Base-by-base conservation (phyloP, 2,797 vertebrate genomes). In the Threskiornis aethiopicus region DNA sequence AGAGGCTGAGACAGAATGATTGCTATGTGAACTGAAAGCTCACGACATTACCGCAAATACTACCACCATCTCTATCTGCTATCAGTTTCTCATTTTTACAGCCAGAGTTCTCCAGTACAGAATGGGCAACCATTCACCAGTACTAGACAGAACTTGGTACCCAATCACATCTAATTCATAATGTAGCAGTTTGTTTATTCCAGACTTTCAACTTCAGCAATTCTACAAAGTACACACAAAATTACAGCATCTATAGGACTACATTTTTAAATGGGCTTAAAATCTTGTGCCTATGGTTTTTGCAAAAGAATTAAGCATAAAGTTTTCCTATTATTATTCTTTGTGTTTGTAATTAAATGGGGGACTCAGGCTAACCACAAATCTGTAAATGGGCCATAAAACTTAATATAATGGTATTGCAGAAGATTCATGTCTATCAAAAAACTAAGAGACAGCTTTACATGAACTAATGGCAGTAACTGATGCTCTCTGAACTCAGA, bases 171-270 rank as follows among this genome's bases (percentile, higher is more conserved):
- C 16, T 12, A 73, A 70, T 28, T 65, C 26, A 29, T 57, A 62
- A 64, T 4, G 18, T 10, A 73, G 20, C 3, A 1, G 17, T n/a
- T 81, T 57, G 15, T 57, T 93, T 52, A 73, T 49, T 77, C 35
- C 55, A 66, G n/a, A 39, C 24, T 70, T 81, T 35, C 33, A 83
- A 41, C 29, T 55, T 87, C 31, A 88, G 49, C 22, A 52, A 22
- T 70, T 93, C 76, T 51, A 58, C 7, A 11, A 80, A 44, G n/a
- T 35, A 62, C 25, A 58, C 13, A 25, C 29, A 72, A 61, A 79
- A 31, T 5, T 33, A 33, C 0, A 71, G 39, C n/a, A 90, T 9
- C 31, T 47, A 18, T 0, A 70, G 9, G 67, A 65, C 6, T 6
- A 58, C 10, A 64, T 52, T 84, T 65, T 31, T n/a, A 9, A 70